These are phyloP conservation scores for Agrypnus murinus DNA, from an alignment of 2,888 invertebrate species.

Conservation along the genomic window DNA sequence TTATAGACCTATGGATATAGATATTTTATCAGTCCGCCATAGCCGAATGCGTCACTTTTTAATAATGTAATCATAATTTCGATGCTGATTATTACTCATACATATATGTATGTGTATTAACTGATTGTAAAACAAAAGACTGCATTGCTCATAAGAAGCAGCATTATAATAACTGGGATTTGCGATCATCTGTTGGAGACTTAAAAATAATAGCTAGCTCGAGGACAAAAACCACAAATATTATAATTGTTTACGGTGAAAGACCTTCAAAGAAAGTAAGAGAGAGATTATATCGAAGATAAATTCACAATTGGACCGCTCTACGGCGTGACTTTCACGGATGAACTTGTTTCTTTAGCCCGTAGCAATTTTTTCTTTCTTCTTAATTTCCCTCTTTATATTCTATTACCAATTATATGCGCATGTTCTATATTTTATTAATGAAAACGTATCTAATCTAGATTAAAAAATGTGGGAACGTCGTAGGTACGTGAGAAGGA, in stretches of 20 bases:
- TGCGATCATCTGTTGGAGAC: too few relatives aligned
- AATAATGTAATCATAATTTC: too few relatives aligned
- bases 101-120: too few relatives aligned
- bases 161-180: background rate
- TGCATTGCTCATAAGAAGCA: too few relatives aligned
- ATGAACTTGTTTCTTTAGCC: constrained; percentile 42
- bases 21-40: too few relatives aligned
- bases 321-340: constrained; percentile 50
- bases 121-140: too few relatives aligned
- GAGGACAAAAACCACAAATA: constrained; percentile 1
- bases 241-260: constrained; percentile 33
- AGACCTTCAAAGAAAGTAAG: constrained; percentile 50
- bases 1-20: too few relatives aligned
- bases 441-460: constrained; percentile 7
- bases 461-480: constrained; percentile 10
- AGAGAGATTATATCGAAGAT: constrained; percentile 33
- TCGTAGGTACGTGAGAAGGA: background rate
- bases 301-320: constrained; percentile 37
- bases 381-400: constrained; percentile 42
- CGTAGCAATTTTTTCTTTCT: constrained; percentile 32
- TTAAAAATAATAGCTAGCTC: too few relatives aligned
- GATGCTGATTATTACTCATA: too few relatives aligned
- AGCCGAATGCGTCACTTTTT: too few relatives aligned
- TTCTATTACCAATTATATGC: constrained; percentile 25
- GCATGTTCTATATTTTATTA: constrained; percentile 23